Base-by-base conservation (phyloP, 2,113 vertebrate genomes). In the Seriola quinqueradiata region DNA sequence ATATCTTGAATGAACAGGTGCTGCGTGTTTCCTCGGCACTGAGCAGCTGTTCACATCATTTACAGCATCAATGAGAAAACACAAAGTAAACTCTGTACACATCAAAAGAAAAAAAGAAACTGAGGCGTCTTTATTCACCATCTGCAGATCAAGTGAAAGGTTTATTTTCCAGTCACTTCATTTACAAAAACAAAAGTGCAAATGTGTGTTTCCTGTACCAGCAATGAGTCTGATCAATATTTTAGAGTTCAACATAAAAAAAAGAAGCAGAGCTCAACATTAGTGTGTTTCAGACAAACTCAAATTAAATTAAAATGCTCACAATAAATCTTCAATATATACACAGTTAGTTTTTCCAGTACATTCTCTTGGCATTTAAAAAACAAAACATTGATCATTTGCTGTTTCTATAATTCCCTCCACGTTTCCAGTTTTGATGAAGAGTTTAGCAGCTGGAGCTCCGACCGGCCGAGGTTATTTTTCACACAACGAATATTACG, bases 111-210 rank as follows among this genome's bases (percentile, higher is more conserved):
- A 54, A 23, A 57, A 57, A 25, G 9, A 23, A 57, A 57, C 8
- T 0, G 1, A 32, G 4, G 5, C 1, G 0, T 2, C 9, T 46
- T 72, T 8, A 16, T 25, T 86, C 65, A 42, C 19, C 65, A 13
- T 77, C 9, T 69, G 40, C 54, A 40, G 14, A n/a, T 40, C 32
- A 65, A 52, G 4, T 61, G 2, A 55, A 9, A 60, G 14, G 1
- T 87, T 90, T 85, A 81, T 72, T 88, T 57, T 69, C 25, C 25
- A 21, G 44, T 72, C 50, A 61, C 68, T 76, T 87, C 23, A 77
- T 81, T 86, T 70, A 84, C 82, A 87, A 79, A 61, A 77, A 74
- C 25, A 65, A 90, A 88, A 85, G 85, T 90, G 89, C 89, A 89
- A 83, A 70, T 76, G 13, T 70, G 4, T 6, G 16, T 66, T 75